Base-by-base conservation (phyloP, 2,888 invertebrate species). In the Epiblema foenella region DNA sequence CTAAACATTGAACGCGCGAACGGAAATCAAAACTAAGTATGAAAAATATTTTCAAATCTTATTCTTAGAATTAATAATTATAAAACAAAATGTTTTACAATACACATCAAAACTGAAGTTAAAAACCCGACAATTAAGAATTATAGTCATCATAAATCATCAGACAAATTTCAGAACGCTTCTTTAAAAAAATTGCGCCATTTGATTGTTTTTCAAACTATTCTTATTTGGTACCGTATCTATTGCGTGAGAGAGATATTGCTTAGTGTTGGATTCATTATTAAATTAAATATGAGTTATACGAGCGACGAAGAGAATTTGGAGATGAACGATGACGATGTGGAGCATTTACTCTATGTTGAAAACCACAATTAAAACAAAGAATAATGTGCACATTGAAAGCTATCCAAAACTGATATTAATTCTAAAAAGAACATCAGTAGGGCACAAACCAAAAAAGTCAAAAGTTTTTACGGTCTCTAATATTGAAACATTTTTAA, bases 291-390 rank as follows among this genome's bases (percentile, higher is more conserved):
- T 18, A 51, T 46, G 24, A 60, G 46, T 46, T 24, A 60, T 4
- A 46, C 46, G 11, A 60, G 60, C 15, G 46, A 46, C 10, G 60
- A 46, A 10, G 60, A 60, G 10, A 42, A 15, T 46, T 9, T 46
- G 24, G 42, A 60, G 24, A n/a, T 24, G 46, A 46, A n/a, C 60
- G n/a, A 12, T 42, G 1, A 60, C 60, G 4, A 60, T 59, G 59
- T 59, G 59, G 59, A 59, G 59, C 3, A 59, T 46, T n/a, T 59
- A 24, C 24, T 59, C 59, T 0, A 59, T 59, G 59, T 24, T 59
- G 10, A 59, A 59, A n/a, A 20, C 59, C 5, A 46, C 42, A 2
- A 42, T 59, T 15, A 59, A 59, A 46, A 18, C 42, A 10, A 59
- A 59, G 24, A 20, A 42, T 9, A 24, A 59, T 15, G 15, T 59